These are phyloP conservation scores for Sitodiplosis mosellana DNA, from an alignment of 1,140 invertebrate genomes.

Conservation along the genomic window DNA sequence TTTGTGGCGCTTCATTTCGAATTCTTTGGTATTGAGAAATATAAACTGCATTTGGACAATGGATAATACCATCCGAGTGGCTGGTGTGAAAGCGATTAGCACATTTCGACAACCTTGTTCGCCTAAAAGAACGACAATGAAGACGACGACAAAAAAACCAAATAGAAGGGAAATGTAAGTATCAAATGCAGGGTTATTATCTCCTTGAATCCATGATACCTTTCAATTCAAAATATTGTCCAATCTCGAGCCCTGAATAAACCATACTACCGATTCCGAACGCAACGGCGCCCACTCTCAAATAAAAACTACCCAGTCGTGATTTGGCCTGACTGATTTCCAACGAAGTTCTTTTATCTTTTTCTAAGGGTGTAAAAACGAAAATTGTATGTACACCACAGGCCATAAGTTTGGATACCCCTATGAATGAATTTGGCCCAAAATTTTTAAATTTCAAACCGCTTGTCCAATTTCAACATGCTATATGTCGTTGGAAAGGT, in stretches of 20 bases:
- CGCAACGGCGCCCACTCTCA: slow-evolving; percentile 57
- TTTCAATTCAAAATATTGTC: slow-evolving; percentile 42
- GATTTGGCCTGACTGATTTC: slow-evolving; percentile 16
- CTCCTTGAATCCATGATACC: neutral
- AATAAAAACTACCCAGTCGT: slow-evolving; percentile 57
- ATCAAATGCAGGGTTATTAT: too few species aligned
- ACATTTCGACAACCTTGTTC: slow-evolving; percentile 32
- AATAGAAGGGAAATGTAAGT: too few species aligned
- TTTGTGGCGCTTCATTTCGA: slow-evolving; percentile 38
- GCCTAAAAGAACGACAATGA: neutral
- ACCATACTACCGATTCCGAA: slow-evolving; percentile 57
- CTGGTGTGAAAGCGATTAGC: slow-evolving; percentile 36
- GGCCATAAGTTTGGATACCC: too few species aligned
- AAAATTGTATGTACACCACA: too few species aligned
- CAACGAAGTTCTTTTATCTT: slow-evolving; percentile 5
- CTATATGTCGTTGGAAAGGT: too few species aligned
- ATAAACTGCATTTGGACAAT: slow-evolving; percentile 53
- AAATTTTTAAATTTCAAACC: too few species aligned
- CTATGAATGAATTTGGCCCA: too few species aligned
- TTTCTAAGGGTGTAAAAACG: slow-evolving; percentile 12
- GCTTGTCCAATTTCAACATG: too few species aligned
- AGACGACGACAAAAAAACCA: too few species aligned
- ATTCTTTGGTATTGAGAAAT: slow-evolving; percentile 47
- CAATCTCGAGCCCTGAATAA: slow-evolving; percentile 48
- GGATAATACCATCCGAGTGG: slow-evolving; percentile 39